Percentiles rank a stretch among this genome's conserved stretches.
phyloP scores from a whole-genome alignment of 2,113 vertebrate genomes.

The Hydrochoerus hydrochaeris region DNA sequence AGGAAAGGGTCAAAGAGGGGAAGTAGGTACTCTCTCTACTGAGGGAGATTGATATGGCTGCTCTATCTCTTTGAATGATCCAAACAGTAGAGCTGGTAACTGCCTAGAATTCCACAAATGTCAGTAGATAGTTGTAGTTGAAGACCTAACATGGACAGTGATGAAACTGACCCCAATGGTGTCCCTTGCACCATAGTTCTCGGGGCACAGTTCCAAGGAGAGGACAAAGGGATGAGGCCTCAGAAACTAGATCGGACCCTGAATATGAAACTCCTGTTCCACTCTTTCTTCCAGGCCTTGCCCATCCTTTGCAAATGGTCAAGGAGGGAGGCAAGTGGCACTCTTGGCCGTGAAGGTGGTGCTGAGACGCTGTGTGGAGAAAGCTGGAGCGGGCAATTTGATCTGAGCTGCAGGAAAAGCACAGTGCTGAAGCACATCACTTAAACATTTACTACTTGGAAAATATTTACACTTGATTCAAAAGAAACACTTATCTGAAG shows the following conservation, averaged over 20 bases:
- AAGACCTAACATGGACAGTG: neutral
- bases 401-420: neutral
- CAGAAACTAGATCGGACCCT: neutral
- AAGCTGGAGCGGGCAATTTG: too few relatives aligned
- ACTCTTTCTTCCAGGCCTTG: neutral
- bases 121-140: neutral
- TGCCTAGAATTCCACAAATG: neutral
- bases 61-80: neutral
- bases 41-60: neutral
- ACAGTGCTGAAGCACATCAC: neutral
- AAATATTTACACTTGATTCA: neutral
- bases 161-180: fast-evolving
- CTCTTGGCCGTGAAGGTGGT: too few relatives aligned
- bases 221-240: neutral
- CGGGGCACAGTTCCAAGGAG: neutral
- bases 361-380: fast-evolving
- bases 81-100: neutral
- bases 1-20: neutral
- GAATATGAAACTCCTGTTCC: neutral
- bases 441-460: neutral
- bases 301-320: neutral
- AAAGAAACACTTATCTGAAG: neutral
- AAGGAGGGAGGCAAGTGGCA: neutral
- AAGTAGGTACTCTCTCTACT: neutral
- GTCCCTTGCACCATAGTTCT: fast-evolving